Base-by-base conservation (phyloP, 2,888 invertebrate genomes). In the Leistus spinibarbis region DNA sequence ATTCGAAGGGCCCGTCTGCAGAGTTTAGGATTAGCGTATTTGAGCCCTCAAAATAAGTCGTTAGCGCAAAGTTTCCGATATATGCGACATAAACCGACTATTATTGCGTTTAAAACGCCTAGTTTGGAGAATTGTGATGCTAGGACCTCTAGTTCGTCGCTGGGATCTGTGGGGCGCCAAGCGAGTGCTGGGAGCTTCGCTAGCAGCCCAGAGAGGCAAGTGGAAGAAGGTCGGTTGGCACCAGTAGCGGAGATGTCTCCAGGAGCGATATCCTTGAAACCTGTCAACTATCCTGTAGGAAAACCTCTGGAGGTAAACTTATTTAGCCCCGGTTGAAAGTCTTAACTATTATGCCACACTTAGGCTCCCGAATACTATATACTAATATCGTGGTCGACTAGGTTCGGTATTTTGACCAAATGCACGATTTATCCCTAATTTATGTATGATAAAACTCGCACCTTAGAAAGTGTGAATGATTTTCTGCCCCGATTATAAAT, bases 11-110 rank as follows among this genome's bases (percentile, higher is more conserved):
- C 92, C 0, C 87, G 91, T 20, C 83, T 91, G 56, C 90, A 90
- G 80, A 90, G 90, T 5, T 85, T 91, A n/a, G 91, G 91, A 0
- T 81, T 90, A 78, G 92, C 91, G 0, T 92, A 93, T 83, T 85
- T 91, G 63, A 92, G 91, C 81, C 94, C 94, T 0, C 94, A 93
- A 82, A 93, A 94, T 82, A 92, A 91, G 80, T 92, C 93, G 0
- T 85, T 95, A 77, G 95, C 94, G 0, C 94, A 95, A 82, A 94
- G 94, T 82, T 95, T 95, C 85, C 89, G 95, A n/a, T 96, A 95
- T 83, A 95, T 96, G 95, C 86, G 96, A 62, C 92, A 91, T 79
- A 96, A 96, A 81, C 96, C 96, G 0, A 94, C 95, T 0, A 94
- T 96, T 78, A 94, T 96, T 66, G 94, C 95, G 0, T 94, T 95